These are phyloP conservation scores for Spheniscus mendiculus DNA, from an alignment of 2,113 vertebrate species.

Conservation along the genomic window DNA sequence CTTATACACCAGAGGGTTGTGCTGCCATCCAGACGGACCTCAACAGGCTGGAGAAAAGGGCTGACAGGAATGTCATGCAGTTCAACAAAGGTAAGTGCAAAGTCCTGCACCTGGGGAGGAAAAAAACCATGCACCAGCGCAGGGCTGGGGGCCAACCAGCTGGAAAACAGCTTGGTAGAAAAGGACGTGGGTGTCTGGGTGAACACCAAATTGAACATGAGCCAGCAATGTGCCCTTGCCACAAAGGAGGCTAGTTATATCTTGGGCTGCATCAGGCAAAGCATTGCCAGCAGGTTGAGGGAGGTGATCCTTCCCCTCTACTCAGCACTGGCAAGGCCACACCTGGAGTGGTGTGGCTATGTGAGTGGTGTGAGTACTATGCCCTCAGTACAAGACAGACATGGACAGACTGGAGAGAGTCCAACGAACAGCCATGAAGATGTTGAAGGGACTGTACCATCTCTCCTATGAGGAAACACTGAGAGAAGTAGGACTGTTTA, in stretches of 20 bases:
- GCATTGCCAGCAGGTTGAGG: not conserved
- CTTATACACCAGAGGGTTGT: not conserved
- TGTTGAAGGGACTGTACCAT: not conserved
- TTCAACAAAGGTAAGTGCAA: not conserved
- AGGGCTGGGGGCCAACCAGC: not conserved
- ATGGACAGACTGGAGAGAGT: not conserved
- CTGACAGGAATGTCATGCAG: not conserved
- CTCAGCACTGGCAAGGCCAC: too few relatives aligned
- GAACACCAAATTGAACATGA: not conserved
- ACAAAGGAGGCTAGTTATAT: too few relatives aligned
- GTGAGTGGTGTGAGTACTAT: too few relatives aligned
- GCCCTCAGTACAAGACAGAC: not conserved
- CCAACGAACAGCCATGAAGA: not conserved
- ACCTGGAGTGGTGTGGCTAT: too few relatives aligned
- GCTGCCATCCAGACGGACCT: not conserved
- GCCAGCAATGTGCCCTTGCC: not conserved
- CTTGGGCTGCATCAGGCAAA: not conserved
- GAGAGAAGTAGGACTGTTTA: not conserved
- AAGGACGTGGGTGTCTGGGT: not conserved
- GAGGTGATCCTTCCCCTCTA: not conserved
- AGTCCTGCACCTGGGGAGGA: too few relatives aligned
- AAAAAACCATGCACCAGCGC: not conserved
- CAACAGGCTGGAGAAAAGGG: not conserved
- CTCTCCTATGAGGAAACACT: not conserved
- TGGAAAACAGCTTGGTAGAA: not conserved